Evolutionary conservation across 2,797 vertebrate genomes (phyloP), one percentile per base, ranked within the genome.

Genomic region (Linurgus olivaceus): DNA sequence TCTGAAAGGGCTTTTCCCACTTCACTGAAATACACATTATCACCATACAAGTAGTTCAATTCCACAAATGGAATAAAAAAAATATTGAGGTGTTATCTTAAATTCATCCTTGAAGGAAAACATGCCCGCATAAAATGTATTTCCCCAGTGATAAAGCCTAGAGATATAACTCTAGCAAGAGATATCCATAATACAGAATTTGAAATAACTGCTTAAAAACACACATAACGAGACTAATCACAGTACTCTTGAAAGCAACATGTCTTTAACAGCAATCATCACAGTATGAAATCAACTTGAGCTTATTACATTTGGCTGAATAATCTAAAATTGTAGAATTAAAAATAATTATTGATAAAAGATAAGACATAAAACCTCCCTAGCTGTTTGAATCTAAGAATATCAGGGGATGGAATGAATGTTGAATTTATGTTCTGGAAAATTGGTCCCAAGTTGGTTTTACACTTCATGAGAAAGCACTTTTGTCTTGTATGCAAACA

Each of bases 361-460:
- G 79, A 94, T 83, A 95, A 97, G 85, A 89, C 86, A 96, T 88
- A 96, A 97, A 97, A 75, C 81, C 80, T 96, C 93, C 92, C 74
- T 91, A 90, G 94, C 90, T 92, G 80, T 95, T 96, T 97, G 78
- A 97, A 95, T 95, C 91, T 94, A 95, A 95, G 96, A 94, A 96
- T 97, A 97, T 96, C 96, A 96, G 92, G 96, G 97, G 94, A 97
- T 97, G 95, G 93, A 98, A 98, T 87, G 95, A 96, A 96, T 95
- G 93, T 96, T 98, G 97, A 96, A 98, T 98, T 98, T 98, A 98
- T 98, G 98, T 98, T 97, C 97, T 98, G 98, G 98, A 98, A 98
- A 98, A 98, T 98, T 98, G 98, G 97, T 98, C 98, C 98, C 97
- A 97, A 98, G 98, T 97, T 98, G 97, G 97, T 97, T 98, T 98